A percentile compares a stretch with the other conserved stretches of the same genome.
These are phyloP conservation scores for Macropodus opercularis DNA, from an alignment of 2,797 vertebrate species.

Conservation along the genomic window DNA sequence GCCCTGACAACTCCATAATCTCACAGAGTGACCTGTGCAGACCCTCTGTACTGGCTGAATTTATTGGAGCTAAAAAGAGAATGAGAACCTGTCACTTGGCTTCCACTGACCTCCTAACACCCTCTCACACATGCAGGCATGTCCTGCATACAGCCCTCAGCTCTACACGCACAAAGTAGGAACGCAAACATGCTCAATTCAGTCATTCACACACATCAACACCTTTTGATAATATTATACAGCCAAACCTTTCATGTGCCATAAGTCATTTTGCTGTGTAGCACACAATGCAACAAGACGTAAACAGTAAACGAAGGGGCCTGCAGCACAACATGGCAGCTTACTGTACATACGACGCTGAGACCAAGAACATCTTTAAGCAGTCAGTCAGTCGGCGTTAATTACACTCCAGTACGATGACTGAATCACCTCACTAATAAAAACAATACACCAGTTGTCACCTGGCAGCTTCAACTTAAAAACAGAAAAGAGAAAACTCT, in stretches of 20 bases:
- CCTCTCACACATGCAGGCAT: background rate
- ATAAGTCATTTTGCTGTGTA: conserved; percentile 2
- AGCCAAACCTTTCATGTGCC: conserved; percentile 15
- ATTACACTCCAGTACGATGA: no score
- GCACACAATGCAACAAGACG: no score
- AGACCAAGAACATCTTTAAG: no score
- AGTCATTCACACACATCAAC: conserved; percentile 14
- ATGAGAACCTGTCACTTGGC: conserved; percentile 53
- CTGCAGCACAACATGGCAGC: no score
- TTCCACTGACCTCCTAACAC: conserved; percentile 41
- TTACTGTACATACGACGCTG: no score
- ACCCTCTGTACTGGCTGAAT: conserved; percentile 45
- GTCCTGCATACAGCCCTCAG: background rate
- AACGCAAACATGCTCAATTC: conserved; percentile 12
- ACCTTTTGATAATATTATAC: conserved; percentile 17
- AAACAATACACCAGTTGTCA: no score
- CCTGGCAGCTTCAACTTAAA: no score
- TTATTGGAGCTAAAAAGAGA: conserved; percentile 59
- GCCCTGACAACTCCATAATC: conserved; percentile 61
- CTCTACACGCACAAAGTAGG: background rate
- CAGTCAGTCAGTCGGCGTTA: no score
- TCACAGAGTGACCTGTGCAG: conserved; percentile 54
- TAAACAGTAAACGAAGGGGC: no score
- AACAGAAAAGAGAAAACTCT: no score
- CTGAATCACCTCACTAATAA: no score